Conservation (phyloP, 2,888 invertebrate species). For the Diarsia dahlii region DNA sequence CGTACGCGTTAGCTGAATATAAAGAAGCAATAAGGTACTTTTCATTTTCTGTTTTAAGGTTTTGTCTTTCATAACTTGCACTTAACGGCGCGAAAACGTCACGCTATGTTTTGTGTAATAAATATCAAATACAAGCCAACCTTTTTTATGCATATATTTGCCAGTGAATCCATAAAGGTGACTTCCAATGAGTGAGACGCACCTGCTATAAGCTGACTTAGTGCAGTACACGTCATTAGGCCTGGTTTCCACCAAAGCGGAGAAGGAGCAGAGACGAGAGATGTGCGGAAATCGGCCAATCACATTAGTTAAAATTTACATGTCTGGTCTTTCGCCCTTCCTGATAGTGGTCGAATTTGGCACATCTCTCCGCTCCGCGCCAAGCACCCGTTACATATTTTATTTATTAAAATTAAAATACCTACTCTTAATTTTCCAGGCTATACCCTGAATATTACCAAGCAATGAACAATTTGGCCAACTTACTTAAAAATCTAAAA, state of each 20-base stretch:
- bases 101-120: background rate
- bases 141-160: background rate
- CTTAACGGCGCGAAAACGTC: background rate
- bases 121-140: background rate
- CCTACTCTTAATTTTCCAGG: slow-evolving; percentile 77
- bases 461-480: slow-evolving; percentile 98
- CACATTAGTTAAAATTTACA: too few relatives aligned
- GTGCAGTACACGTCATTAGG: too few relatives aligned
- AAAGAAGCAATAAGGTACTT: slow-evolving; percentile 93
- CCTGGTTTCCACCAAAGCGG: too few relatives aligned
- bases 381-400: background rate
- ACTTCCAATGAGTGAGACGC: too few relatives aligned
- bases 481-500: slow-evolving; percentile 94
- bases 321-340: too few relatives aligned
- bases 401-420: background rate
- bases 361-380: too few relatives aligned
- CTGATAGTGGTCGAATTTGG: too few relatives aligned
- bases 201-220: too few relatives aligned
- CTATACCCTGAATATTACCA: slow-evolving; percentile 96
- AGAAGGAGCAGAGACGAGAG: too few relatives aligned
- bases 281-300: too few relatives aligned
- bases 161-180: too few relatives aligned
- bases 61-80: background rate
- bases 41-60: background rate
- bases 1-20: slow-evolving; percentile 94